phyloP scores from a whole-genome alignment of 1,140 invertebrate species.

The Orchestia grillus region DNA sequence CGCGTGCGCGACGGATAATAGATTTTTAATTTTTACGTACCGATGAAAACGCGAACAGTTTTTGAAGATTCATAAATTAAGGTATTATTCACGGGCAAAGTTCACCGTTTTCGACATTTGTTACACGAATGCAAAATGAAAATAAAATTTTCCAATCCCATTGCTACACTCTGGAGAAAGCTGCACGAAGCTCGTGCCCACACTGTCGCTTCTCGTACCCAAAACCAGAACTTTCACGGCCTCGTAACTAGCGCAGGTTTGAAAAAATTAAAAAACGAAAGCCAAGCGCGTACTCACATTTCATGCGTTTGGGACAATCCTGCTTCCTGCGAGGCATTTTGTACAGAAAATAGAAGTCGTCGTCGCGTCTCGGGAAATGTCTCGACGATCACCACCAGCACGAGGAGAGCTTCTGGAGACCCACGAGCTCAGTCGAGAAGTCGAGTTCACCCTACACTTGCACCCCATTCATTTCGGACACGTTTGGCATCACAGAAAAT shows the following conservation, averaged over 20 bases:
- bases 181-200: no score
- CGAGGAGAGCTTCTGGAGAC: no score
- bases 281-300: slow-evolving; percentile 60
- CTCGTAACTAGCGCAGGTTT: background rate
- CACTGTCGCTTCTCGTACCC: no score
- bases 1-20: no score
- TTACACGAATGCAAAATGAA: no score
- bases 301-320: slow-evolving; percentile 68
- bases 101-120: no score
- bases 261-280: background rate
- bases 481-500: background rate
- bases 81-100: no score
- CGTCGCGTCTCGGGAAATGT: background rate
- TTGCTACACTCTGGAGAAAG: no score
- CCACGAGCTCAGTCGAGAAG: background rate
- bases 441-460: background rate
- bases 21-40: no score
- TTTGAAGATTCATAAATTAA: no score
- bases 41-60: no score
- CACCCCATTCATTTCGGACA: background rate
- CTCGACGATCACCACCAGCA: background rate
- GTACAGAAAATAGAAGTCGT: background rate
- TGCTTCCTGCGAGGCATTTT: slow-evolving; percentile 67
- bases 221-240: background rate
- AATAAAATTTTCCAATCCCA: no score